Percentiles rank a stretch among this genome's conserved stretches.
Conservation (phyloP, 2,888 invertebrate species). For the Cephalotes varians region DNA sequence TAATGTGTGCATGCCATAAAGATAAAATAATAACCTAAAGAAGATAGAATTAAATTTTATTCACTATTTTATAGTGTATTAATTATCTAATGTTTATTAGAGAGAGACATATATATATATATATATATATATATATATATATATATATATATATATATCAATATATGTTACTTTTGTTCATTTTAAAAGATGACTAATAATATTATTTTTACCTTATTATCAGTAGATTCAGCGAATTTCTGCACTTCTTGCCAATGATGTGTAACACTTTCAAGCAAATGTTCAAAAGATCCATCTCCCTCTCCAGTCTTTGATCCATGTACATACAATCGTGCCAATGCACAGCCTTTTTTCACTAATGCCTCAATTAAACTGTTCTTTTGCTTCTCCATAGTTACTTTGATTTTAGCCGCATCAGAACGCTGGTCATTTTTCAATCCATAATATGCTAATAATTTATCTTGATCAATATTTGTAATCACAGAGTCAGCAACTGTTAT, state of each 20-base stretch:
- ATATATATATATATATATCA: neutral
- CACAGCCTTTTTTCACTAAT: constrained; percentile 91
- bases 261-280: constrained; percentile 88
- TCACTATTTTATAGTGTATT: constrained; percentile 3
- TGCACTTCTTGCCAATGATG: constrained; percentile 90
- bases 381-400: constrained; percentile 94
- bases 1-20: constrained; percentile 93
- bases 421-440: constrained; percentile 95
- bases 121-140: neutral
- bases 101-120: neutral
- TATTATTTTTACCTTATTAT: constrained; percentile 89
- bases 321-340: constrained; percentile 89
- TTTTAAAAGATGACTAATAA: constrained; percentile 3
- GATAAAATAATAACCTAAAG: constrained; percentile 91
- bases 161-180: neutral
- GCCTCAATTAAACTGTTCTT: constrained; percentile 93
- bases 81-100: neutral
- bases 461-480: constrained; percentile 91
- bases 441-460: constrained; percentile 92
- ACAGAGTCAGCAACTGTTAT: constrained; percentile 89
- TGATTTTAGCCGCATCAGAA: constrained; percentile 93
- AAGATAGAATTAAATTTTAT: constrained; percentile 40
- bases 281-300: constrained; percentile 81
- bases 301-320: constrained; percentile 80
- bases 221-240: constrained; percentile 93